Evolutionary conservation across 2,888 invertebrate species (phyloP).

Genomic region (Thumatha senex): DNA sequence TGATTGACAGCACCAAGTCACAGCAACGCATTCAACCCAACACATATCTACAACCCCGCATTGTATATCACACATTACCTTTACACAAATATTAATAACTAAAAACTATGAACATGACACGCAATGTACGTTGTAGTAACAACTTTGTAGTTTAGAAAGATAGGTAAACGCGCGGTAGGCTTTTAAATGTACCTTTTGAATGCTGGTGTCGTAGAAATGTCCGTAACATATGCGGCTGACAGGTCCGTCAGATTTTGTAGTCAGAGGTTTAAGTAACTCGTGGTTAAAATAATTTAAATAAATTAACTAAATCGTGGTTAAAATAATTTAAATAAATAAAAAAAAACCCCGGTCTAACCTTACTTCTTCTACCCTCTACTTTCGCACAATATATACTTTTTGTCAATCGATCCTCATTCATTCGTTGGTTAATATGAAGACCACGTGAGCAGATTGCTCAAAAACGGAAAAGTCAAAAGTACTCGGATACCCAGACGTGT

Average conservation of each 20-base stretch:
- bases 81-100: background rate
- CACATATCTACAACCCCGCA: slow-evolving; percentile 22
- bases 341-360: no score
- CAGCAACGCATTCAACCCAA: slow-evolving; percentile 46
- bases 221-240: slow-evolving; percentile 49
- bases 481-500: no score
- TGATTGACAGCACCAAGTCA: slow-evolving; percentile 79
- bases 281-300: no score
- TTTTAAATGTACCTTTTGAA: slow-evolving; percentile 54
- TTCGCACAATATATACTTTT: no score
- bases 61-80: slow-evolving; percentile 36
- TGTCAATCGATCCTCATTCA: no score
- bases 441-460: no score
- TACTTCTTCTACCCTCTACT: no score
- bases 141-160: slow-evolving; percentile 13
- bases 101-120: background rate
- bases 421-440: no score
- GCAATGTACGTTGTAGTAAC: slow-evolving; percentile 31
- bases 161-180: slow-evolving; percentile 34
- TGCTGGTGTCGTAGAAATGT: slow-evolving; percentile 45
- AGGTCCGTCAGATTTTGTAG: slow-evolving; percentile 31
- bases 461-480: no score
- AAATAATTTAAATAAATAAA: no score
- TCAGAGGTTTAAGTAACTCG: background rate
- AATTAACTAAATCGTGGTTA: no score